Evolutionary conservation across 1,140 invertebrate genomes (phyloP).

Genomic region (Bombus sibiricus): DNA sequence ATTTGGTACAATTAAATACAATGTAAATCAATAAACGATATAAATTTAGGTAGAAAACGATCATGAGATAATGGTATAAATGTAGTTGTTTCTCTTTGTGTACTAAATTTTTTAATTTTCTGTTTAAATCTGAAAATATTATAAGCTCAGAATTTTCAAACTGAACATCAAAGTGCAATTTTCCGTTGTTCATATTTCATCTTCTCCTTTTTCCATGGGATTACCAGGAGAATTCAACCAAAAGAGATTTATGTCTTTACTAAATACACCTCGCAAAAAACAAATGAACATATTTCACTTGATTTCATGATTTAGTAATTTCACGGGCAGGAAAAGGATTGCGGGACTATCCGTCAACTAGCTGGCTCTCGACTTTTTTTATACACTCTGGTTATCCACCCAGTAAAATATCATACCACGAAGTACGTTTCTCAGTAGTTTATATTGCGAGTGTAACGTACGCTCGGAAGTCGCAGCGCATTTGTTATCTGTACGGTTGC

Average conservation of each 20-base stretch:
- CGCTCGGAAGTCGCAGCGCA: constrained; percentile 32
- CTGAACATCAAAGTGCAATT: too few species aligned
- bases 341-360: constrained; percentile 2
- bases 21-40: too few species aligned
- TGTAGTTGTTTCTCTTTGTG: too few species aligned
- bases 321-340: neutral
- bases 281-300: neutral
- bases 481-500: constrained; percentile 40
- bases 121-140: too few species aligned
- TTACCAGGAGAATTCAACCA: neutral
- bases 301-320: neutral
- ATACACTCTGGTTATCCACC: neutral
- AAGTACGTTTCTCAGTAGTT: constrained; percentile 8
- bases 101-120: too few species aligned
- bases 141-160: too few species aligned
- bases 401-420: constrained; percentile 5
- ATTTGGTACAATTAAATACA: too few species aligned
- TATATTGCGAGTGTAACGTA: neutral
- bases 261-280: neutral
- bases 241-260: neutral
- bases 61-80: too few species aligned
- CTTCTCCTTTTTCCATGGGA: too few species aligned
- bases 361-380: neutral
- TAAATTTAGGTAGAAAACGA: too few species aligned
- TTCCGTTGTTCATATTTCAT: too few species aligned